Base-by-base conservation (phyloP, 2,113 vertebrate species). In the Oryzias celebensis region DNA sequence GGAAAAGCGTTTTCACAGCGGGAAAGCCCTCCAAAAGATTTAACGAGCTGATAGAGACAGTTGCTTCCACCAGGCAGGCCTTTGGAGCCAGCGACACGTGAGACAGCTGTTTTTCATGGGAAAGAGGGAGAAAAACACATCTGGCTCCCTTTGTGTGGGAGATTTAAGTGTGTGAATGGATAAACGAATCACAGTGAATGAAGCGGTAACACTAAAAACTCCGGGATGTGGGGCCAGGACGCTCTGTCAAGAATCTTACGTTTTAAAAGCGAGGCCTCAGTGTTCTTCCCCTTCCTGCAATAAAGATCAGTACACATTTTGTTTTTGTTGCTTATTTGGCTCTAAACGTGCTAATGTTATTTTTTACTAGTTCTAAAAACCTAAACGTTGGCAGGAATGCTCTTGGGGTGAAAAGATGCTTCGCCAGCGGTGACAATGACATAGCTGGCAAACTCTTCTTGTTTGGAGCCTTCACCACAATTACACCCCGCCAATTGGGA, bases 21-120 rank as follows among this genome's bases (percentile, higher is more conserved):
- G 58, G 69, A 55, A 52, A 73, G 70, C 42, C 75, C 73, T 65
- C 13, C 13, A 46, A 48, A 62, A 62, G 86, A 83, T 77, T 69
- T 71, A 75, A 82, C 60, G 50, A 62, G 81, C 71, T 58, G 85
- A 89, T 84, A 80, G 23, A 68, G 41, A 14, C 15, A 15, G 74
- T 76, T 65, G 77, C 63, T 79, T 78, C 83, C 87, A 84, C 89
- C 88, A 77, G 65, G 16, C 59, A 79, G 82, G 77, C 89, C 88
- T 89, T 89, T 78, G 14, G 87, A 82, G 77, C 89, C 89, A n/a
- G 75, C 58, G 56, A 22, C 51, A 78, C 57, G 46, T 61, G 65
- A 70, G 26, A 65, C 78, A 66, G 76, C 74, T 64, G 71, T 43
- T 71, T 36, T 80, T 55, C 61, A 64, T 71, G 57, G 75, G 84